Conservation (phyloP, 2,888 invertebrate genomes). For the Helicoverpa assulta region DNA sequence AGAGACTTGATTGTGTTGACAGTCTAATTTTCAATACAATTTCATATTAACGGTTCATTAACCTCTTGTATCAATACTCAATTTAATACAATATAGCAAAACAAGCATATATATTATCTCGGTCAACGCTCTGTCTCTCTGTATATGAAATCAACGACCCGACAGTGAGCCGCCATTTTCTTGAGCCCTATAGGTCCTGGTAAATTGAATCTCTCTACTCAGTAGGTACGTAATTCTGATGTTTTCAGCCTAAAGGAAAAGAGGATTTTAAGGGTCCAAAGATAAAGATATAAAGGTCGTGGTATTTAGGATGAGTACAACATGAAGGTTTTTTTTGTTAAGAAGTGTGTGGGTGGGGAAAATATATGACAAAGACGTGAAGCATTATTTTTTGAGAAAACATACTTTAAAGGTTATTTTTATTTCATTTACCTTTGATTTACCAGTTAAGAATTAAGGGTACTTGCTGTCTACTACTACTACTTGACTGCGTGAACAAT, state of each 20-base stretch:
- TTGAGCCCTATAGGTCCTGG: not conserved
- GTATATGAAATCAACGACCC: slow-evolving; percentile 13
- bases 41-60: not conserved
- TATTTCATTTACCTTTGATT: too few species aligned
- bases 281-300: not conserved
- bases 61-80: slow-evolving; percentile 10
- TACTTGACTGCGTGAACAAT: too few species aligned
- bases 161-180: not conserved
- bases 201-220: slow-evolving; percentile 1
- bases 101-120: slow-evolving; percentile 6
- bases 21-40: too few species aligned
- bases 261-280: not conserved
- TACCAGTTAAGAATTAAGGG: too few species aligned
- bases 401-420: too few species aligned
- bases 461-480: too few species aligned
- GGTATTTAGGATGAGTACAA: not conserved
- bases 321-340: not conserved
- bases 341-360: too few species aligned
- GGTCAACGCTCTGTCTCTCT: slow-evolving; percentile 6
- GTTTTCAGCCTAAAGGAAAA: slow-evolving; percentile 1
- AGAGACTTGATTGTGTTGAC: too few species aligned
- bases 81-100: not conserved
- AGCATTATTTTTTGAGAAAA: too few species aligned
- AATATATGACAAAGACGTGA: too few species aligned
- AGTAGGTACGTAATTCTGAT: not conserved